These are phyloP conservation scores for Piezodorus guildinii DNA, from an alignment of 1,140 invertebrate species.

Conservation along the genomic window DNA sequence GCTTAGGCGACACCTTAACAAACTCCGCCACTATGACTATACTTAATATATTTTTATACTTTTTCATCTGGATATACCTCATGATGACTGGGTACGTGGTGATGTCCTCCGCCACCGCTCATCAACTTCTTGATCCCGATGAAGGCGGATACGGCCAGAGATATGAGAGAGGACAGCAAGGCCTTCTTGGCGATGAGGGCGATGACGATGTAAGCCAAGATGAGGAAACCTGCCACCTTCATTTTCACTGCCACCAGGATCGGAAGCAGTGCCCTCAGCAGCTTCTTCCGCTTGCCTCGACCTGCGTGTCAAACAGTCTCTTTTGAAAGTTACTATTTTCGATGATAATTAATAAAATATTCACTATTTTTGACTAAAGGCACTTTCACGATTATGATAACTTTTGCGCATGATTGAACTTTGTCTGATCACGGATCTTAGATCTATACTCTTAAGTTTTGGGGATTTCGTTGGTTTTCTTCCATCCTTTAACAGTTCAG, in stretches of 20 bases:
- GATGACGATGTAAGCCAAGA: constrained; percentile 45
- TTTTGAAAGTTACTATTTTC: no score
- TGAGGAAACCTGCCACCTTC: constrained; percentile 44
- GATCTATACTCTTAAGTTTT: no score
- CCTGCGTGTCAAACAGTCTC: constrained; percentile 30
- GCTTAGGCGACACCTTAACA: no score
- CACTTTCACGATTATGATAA: no score
- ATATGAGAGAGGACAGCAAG: constrained; percentile 46
- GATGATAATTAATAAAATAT: no score
- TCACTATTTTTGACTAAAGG: no score
- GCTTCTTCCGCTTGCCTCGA: constrained; percentile 48
- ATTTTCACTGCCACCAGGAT: constrained; percentile 46
- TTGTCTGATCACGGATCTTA: no score
- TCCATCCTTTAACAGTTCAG: no score
- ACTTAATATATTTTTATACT: no score
- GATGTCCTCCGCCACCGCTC: constrained; percentile 21
- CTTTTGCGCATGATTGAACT: no score
- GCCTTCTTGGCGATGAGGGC: constrained; percentile 54
- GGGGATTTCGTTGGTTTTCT: no score
- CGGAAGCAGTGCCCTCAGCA: constrained; percentile 44
- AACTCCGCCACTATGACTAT: no score
- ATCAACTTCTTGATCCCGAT: constrained; percentile 42
- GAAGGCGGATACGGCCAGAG: constrained; percentile 48
- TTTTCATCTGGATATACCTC: neutral
- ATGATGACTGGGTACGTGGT: constrained; percentile 22